Conservation (phyloP, 2,113 vertebrate genomes). For the Pluvialis apricaria region DNA sequence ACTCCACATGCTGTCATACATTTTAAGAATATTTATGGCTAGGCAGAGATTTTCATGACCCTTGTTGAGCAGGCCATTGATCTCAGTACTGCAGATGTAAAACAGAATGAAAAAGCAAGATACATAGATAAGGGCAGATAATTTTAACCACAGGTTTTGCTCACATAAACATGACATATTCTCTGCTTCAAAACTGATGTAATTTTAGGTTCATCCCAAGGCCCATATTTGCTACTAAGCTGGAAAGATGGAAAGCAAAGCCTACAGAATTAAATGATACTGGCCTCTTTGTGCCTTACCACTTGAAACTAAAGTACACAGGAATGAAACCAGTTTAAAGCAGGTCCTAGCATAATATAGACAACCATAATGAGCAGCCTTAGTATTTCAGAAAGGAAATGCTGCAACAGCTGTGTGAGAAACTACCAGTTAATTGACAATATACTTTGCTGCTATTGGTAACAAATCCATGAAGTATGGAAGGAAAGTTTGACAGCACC, state of each 20-base stretch:
- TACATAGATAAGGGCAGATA: neutral
- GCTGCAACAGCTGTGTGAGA: neutral
- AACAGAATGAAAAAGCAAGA: neutral
- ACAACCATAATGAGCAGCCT: neutral
- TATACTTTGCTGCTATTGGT: neutral
- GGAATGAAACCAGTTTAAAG: neutral
- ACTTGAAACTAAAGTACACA: neutral
- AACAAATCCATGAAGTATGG: neutral
- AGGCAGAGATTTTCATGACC: neutral
- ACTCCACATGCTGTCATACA: neutral
- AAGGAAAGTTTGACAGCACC: neutral
- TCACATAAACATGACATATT: neutral
- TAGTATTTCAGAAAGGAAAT: neutral
- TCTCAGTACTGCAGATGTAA: neutral
- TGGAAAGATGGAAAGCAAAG: neutral
- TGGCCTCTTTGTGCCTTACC: neutral
- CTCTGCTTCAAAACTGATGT: neutral
- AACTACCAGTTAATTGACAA: neutral
- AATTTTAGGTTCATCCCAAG: neutral
- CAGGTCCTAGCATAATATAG: neutral
- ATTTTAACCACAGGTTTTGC: neutral
- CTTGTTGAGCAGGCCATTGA: neutral
- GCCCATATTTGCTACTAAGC: neutral
- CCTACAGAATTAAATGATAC: neutral
- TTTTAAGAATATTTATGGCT: slow-evolving; percentile 5